These are phyloP conservation scores for Pogonognathellus flavescens DNA, from an alignment of 1,140 invertebrate species.

Conservation along the genomic window DNA sequence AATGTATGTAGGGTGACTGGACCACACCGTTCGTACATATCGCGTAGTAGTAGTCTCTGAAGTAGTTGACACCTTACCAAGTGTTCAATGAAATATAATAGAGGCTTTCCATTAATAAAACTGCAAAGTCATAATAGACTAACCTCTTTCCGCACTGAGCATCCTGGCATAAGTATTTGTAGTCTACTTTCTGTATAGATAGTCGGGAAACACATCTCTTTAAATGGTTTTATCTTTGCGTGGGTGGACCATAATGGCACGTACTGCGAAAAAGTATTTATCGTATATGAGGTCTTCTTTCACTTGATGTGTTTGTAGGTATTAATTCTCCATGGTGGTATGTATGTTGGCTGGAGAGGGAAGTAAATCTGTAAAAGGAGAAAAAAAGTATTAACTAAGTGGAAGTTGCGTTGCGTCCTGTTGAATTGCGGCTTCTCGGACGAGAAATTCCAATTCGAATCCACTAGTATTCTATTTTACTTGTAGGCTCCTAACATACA, in stretches of 20 bases:
- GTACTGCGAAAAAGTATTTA: not conserved
- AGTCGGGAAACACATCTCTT: not conserved
- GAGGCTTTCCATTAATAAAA: too few relatives aligned
- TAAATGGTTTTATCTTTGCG: not conserved
- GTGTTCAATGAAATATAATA: too few relatives aligned
- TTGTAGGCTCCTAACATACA: not conserved
- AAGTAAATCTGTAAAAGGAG: not conserved
- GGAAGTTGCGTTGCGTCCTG: slow-evolving; percentile 39
- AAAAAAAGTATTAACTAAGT: slow-evolving; percentile 24
- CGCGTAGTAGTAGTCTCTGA: too few relatives aligned
- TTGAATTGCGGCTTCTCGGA: slow-evolving; percentile 36
- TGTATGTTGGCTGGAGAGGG: not conserved
- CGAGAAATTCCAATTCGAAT: slow-evolving; percentile 16
- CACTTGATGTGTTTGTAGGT: not conserved
- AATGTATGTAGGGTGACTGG: too few relatives aligned
- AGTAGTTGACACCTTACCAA: too few relatives aligned
- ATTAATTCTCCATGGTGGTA: not conserved
- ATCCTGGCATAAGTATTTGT: too few relatives aligned
- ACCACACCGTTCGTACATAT: too few relatives aligned
- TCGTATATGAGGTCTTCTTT: not conserved
- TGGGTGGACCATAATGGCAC: not conserved
- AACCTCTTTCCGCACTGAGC: too few relatives aligned
- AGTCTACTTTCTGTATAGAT: too few relatives aligned
- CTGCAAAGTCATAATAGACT: too few relatives aligned
- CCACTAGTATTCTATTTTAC: slow-evolving; percentile 37